Conservation (phyloP, 2,888 invertebrate genomes). For the Teinopalpus imperialis region DNA sequence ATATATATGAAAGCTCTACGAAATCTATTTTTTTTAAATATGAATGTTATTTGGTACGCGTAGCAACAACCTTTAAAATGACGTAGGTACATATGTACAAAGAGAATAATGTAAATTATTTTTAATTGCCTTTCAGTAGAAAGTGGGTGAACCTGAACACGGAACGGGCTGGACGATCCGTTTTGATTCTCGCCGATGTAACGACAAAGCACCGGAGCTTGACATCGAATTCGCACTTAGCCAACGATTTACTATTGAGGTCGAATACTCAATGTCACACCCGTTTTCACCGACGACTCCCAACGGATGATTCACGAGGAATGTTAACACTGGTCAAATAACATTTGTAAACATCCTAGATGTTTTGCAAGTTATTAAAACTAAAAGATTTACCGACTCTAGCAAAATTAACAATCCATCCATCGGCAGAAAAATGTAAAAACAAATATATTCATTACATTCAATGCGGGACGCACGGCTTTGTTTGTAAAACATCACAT, state of each 20-base stretch:
- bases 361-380: no score
- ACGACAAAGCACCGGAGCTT: conserved; percentile 47
- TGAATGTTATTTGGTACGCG: no score
- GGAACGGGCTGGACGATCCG: conserved; percentile 57
- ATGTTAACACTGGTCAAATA: not conserved
- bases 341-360: conserved; percentile 4
- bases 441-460: no score
- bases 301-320: conserved; percentile 9
- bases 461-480: no score
- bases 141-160: conserved; percentile 74
- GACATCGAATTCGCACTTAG: conserved; percentile 22
- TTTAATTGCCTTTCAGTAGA: conserved; percentile 79
- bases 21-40: no score
- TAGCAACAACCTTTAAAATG: conserved; percentile 43
- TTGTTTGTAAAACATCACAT: no score
- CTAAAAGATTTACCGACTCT: not conserved
- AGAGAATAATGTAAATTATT: conserved; percentile 77
- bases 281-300: conserved; percentile 10
- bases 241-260: conserved; percentile 18
- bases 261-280: conserved; percentile 19
- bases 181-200: conserved; percentile 63
- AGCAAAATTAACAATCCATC: no score
- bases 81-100: conserved; percentile 52
- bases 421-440: no score
- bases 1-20: no score